These are phyloP conservation scores for Heptranchias perlo DNA, from an alignment of 2,113 vertebrate genomes.

Conservation along the genomic window DNA sequence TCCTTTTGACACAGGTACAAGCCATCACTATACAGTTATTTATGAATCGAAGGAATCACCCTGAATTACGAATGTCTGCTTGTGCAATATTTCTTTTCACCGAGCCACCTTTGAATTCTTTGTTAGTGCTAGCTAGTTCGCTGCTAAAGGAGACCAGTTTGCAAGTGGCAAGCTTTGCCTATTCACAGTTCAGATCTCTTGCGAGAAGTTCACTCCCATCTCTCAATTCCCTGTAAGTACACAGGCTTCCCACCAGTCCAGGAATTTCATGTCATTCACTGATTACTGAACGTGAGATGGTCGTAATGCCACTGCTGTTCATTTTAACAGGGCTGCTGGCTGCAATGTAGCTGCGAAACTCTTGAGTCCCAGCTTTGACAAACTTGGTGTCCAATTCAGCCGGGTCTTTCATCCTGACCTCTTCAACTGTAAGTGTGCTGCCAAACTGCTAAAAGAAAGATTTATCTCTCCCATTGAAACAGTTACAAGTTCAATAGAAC, in stretches of 20 bases:
- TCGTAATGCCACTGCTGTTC: fast-evolving
- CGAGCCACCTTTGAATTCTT: constrained; percentile 47
- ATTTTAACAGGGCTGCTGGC: constrained; percentile 49
- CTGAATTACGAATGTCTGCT: constrained; percentile 47
- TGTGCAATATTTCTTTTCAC: constrained; percentile 47
- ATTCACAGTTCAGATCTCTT: constrained; percentile 48
- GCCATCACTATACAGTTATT: constrained; percentile 49
- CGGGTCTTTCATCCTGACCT: constrained; percentile 43
- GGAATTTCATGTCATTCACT: not conserved
- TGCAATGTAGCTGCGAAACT: constrained; percentile 49
- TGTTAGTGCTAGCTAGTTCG: constrained; percentile 47
- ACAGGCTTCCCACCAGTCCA: not conserved
- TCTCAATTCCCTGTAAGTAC: constrained; percentile 51
- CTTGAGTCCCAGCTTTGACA: constrained; percentile 47
- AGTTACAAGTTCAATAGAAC: not conserved
- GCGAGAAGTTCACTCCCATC: constrained; percentile 50
- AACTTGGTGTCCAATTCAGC: constrained; percentile 44
- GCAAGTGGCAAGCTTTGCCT: constrained; percentile 54
- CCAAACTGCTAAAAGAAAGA: not conserved
- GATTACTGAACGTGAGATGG: not conserved
- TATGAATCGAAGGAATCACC: constrained; percentile 46
- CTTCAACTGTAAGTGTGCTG: constrained; percentile 49
- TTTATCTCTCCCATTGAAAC: not conserved
- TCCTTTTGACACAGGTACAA: constrained; percentile 48
- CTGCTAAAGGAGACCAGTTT: constrained; percentile 51